Base-by-base conservation (phyloP, 2,113 vertebrate species). In the Etheostoma cragini region DNA sequence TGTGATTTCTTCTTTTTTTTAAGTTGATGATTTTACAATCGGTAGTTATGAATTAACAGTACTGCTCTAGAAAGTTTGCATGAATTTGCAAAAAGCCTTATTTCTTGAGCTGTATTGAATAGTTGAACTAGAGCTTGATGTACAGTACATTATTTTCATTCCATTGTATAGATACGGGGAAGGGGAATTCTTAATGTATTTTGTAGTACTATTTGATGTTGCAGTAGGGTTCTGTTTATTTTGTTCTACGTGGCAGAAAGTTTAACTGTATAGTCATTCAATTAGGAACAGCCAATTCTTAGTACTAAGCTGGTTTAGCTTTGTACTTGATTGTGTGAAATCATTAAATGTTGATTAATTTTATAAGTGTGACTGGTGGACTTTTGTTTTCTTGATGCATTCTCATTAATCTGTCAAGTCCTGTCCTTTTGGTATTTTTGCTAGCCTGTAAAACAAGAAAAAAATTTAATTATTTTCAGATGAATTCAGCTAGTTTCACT, bases 311-410 rank as follows among this genome's bases (percentile, higher is more conserved):
- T 76, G 52, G 50, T 81, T 70, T 62, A 87, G 81, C 85, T 87
- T 85, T 93, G 89, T 92, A 82, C 70, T 83, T 87, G 70, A 69
- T 69, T 81, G 76, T 91, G 53, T 92, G 69, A 86, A 73, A 80
- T 88, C 76, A 94, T 95, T 94, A 94, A 95, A 94, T 88, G 81
- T 90, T 80, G 76, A 81, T 45, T 47, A 2, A 87, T 89, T 94
- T 89, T 82, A 63, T 91, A 84, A 87, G 80, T n/a, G 47, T 76
- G 52, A 76, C 47, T 68, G 83, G 76, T 90, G 61, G 80, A 71
- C 53, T 78, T 89, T 80, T 87, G 46, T 67, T 86, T 85, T 80
- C 11, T 76, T 87, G 1, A 62, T 68, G 11, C 72, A 19, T 30
- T 81, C 17, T 64, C 0, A 19, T 82, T n/a, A 38, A 57, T 72